phyloP scores from a whole-genome alignment of 2,113 vertebrate genomes.

The Alectura lathami region DNA sequence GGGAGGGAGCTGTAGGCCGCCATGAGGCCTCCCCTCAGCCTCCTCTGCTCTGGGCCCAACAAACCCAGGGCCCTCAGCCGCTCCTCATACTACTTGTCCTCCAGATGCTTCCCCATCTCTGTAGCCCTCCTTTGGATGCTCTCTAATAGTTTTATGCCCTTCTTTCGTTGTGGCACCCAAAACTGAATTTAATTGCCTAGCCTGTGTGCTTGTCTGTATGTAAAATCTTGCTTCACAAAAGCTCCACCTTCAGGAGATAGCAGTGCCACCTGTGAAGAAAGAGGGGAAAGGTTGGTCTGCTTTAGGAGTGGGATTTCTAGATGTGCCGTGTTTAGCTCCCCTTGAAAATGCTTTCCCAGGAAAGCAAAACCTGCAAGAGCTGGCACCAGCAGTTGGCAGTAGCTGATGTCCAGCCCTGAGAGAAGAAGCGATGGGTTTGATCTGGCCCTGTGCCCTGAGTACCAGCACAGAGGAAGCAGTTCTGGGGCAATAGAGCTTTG shows the following conservation, averaged over 20 bases:
- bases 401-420: fast-evolving
- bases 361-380: not conserved
- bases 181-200: not conserved
- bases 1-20: no score
- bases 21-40: not conserved
- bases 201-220: not conserved
- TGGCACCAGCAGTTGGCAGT: fast-evolving
- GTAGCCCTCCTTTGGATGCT: not conserved
- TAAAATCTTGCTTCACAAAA: not conserved
- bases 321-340: not conserved
- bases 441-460: not conserved
- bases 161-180: not conserved
- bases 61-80: not conserved
- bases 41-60: not conserved
- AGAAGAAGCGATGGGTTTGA: not conserved
- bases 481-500: not conserved
- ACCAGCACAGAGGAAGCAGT: not conserved
- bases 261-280: not conserved
- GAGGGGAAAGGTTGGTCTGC: not conserved
- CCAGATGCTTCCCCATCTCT: not conserved
- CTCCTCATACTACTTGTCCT: not conserved
- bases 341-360: not conserved
- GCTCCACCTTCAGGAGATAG: not conserved
- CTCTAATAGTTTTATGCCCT: not conserved
- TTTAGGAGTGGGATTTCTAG: not conserved